Percentiles rank a stretch among this genome's conserved stretches.
These are phyloP conservation scores for Centrocercus urophasianus DNA, from an alignment of 2,113 vertebrate genomes.

Conservation along the genomic window DNA sequence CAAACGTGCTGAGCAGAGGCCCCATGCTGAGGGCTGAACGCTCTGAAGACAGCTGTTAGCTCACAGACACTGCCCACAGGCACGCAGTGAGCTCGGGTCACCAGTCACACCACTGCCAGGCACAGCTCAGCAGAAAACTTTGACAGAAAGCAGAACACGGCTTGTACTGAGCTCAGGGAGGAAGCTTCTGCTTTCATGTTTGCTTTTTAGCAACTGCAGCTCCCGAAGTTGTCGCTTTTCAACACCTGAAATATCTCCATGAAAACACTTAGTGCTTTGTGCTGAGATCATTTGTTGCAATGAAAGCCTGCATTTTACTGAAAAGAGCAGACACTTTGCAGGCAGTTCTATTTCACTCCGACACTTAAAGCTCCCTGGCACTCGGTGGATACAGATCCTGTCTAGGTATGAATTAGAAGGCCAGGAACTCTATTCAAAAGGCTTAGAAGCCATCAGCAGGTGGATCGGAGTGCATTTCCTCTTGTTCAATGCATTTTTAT, in stretches of 20 bases:
- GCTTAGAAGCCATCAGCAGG: conserved; percentile 9
- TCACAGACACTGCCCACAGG: neutral
- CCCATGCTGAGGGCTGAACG: neutral
- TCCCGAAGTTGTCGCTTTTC: neutral
- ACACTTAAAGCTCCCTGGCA: neutral
- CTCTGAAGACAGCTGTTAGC: neutral
- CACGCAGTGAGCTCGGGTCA: neutral
- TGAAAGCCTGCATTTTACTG: neutral
- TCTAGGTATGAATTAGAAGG: neutral
- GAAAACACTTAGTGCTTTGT: conserved; percentile 36
- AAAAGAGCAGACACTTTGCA: conserved; percentile 20
- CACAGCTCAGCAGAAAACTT: neutral
- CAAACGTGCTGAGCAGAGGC: neutral
- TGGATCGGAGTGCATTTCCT: neutral
- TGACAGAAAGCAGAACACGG: accelerated
- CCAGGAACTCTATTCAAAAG: neutral
- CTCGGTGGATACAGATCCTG: neutral
- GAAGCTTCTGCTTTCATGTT: neutral
- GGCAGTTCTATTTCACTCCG: neutral
- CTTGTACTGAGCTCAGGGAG: neutral
- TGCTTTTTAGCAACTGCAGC: neutral
- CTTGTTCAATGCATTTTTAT: neutral
- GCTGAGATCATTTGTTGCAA: conserved; percentile 8
- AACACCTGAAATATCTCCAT: conserved; percentile 16
- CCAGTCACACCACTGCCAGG: neutral